Base-by-base conservation (phyloP, 1,140 invertebrate species). In the Wiebesia pumilae region DNA sequence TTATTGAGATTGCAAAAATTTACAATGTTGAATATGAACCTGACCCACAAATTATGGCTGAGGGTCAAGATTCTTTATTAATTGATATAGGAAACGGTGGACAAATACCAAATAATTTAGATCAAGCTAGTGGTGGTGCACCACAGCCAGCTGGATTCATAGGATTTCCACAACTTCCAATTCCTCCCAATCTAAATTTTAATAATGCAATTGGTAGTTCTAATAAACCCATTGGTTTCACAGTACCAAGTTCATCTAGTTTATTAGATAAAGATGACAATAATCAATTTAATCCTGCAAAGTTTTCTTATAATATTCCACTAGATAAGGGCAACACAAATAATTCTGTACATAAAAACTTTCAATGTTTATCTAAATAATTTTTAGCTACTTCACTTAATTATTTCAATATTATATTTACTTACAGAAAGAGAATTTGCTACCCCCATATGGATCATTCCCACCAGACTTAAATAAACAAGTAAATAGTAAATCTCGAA, bases 1-100 rank as follows among this genome's bases (percentile, higher is more conserved):
- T 98, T 35, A 97, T 98, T 89, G 99, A 99, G 94, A 99, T 99
- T 89, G 98, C 99, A 9, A 99, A 98, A 91, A 98, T 97, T 92
- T 98, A 98, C 90, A 97, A 98, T 93, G 96, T 99, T 75, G 95
- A 96, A 75, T 99, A 99, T 93, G 97, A 97, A 88, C 98, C 98
- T 30, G 98, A 99, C 96, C 97, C 97, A 88, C 96, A 97, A 94
- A 95, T 98, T 21, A 97, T 99, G 97, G 95, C 96, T 85, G 97
- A 98, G 88, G 97, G 97, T 88, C 95, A 96, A 89, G 97, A 98
- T 93, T 95, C 96, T 43, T 90, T 97, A 89, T 92, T 99, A 71
- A 98, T 98, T 90, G 98, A 98, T 91, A 94, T 97, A 84, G 94
- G 95, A 77, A 93, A 92, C 84, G 92, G 92, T 62, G 90, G 90